phyloP scores from a whole-genome alignment of 2,113 vertebrate species.

The Callopanchax toddi region DNA sequence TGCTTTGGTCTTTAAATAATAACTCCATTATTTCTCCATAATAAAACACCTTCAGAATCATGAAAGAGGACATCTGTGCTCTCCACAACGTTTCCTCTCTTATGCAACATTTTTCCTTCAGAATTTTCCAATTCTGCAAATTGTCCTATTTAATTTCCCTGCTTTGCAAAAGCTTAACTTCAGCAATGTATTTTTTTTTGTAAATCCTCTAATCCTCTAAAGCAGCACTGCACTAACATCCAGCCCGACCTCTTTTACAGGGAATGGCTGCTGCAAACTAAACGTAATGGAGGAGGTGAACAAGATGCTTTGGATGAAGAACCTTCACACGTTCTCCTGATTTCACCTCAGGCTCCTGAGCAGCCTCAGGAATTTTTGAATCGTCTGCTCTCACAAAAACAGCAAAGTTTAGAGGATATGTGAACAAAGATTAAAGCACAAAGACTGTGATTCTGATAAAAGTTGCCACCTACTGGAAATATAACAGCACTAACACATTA shows the following conservation, averaged over 20 bases:
- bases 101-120: conserved; percentile 19
- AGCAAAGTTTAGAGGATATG: too few species aligned
- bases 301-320: conserved; percentile 8
- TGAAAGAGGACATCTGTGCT: conserved; percentile 11
- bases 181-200: conserved; percentile 49
- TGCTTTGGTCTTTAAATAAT: too few species aligned
- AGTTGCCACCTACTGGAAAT: too few species aligned
- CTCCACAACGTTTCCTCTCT: conserved; percentile 4
- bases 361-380: neutral
- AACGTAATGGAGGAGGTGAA: conserved; percentile 57
- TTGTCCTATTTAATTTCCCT: conserved; percentile 72
- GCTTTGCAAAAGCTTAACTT: conserved; percentile 71
- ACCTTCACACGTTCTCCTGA: conserved; percentile 30
- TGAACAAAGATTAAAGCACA: too few species aligned
- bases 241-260: conserved; percentile 50
- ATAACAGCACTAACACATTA: too few species aligned
- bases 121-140: conserved; percentile 66
- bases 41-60: conserved; percentile 8
- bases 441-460: too few species aligned
- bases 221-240: conserved; percentile 50
- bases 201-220: conserved; percentile 75
- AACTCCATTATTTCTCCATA: too few species aligned
- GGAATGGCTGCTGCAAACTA: conserved; percentile 52
- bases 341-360: conserved; percentile 25
- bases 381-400: too few species aligned